These are phyloP conservation scores for Elgonia sp. DNA, from an alignment of 2,888 invertebrate genomes.

Conservation along the genomic window DNA sequence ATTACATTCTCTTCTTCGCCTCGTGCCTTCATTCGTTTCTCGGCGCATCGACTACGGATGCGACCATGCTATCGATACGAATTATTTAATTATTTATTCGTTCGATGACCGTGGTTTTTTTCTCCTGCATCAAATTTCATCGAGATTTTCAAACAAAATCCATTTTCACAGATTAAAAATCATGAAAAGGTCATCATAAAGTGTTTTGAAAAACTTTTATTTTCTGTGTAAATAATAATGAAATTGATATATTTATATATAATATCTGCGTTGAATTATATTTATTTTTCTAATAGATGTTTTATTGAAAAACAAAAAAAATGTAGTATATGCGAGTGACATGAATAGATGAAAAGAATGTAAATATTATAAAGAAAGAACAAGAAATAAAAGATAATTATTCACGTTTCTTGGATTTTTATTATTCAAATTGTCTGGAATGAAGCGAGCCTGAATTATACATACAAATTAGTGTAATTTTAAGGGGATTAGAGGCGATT, in stretches of 20 bases:
- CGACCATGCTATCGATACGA: constrained; percentile 76
- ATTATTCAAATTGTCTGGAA: constrained; percentile 65
- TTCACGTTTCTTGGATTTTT: constrained; percentile 68
- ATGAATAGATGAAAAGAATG: constrained; percentile 48
- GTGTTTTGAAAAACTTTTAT: too few relatives aligned
- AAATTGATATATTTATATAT: neutral
- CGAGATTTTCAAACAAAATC: neutral
- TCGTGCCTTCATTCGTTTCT: constrained; percentile 80
- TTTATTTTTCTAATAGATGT: constrained; percentile 35
- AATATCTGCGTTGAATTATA: neutral
- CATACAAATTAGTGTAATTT: constrained; percentile 74
- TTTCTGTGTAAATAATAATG: too few relatives aligned
- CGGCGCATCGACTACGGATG: constrained; percentile 62
- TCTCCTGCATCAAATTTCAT: neutral
- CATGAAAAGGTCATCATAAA: too few relatives aligned
- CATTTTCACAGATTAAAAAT: too few relatives aligned
- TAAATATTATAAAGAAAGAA: constrained; percentile 42
- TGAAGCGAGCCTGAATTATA: constrained; percentile 64
- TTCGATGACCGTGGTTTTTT: constrained; percentile 37
- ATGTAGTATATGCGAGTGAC: neutral
- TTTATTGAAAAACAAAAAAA: neutral
- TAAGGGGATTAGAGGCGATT: constrained; percentile 69
- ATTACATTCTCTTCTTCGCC: constrained; percentile 78
- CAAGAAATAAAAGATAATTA: constrained; percentile 62
- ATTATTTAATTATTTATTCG: constrained; percentile 71